These are phyloP conservation scores for Elysia chlorotica DNA, from an alignment of 1,140 invertebrate species.

Conservation along the genomic window DNA sequence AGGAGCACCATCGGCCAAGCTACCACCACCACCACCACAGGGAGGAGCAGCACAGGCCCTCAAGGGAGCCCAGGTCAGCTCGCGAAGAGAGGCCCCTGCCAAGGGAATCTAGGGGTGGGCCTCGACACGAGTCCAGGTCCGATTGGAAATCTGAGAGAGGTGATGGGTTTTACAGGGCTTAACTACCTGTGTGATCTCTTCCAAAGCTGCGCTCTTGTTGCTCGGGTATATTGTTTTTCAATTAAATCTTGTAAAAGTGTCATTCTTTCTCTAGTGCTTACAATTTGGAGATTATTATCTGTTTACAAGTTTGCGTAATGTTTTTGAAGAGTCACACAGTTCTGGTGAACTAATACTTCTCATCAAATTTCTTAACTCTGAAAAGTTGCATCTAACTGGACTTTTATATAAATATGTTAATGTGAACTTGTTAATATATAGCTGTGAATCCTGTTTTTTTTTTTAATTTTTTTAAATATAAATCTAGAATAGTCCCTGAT, in stretches of 20 bases:
- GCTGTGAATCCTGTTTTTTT: background rate
- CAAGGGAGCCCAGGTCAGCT: background rate
- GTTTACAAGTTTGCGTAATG: too few species aligned
- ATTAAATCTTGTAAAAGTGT: too few species aligned
- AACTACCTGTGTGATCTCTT: background rate
- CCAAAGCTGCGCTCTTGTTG: background rate
- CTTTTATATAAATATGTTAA: background rate
- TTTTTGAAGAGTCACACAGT: too few species aligned
- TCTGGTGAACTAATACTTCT: too few species aligned
- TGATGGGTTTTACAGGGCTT: background rate
- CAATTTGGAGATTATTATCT: too few species aligned
- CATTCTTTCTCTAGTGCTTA: too few species aligned
- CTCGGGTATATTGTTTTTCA: background rate
- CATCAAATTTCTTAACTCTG: background rate
- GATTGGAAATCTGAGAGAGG: slow-evolving; percentile 23
- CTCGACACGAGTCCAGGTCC: slow-evolving; percentile 5
- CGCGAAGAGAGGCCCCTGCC: background rate
- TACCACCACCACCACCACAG: slow-evolving; percentile 6
- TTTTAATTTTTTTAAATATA: background rate
- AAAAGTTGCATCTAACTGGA: background rate
- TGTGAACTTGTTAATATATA: background rate
- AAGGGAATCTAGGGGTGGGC: background rate
- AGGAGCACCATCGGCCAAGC: background rate
- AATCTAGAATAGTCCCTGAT: too few species aligned
- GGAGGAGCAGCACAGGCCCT: slow-evolving; percentile 1